phyloP scores from a whole-genome alignment of 2,113 vertebrate species.

The Murina feae region DNA sequence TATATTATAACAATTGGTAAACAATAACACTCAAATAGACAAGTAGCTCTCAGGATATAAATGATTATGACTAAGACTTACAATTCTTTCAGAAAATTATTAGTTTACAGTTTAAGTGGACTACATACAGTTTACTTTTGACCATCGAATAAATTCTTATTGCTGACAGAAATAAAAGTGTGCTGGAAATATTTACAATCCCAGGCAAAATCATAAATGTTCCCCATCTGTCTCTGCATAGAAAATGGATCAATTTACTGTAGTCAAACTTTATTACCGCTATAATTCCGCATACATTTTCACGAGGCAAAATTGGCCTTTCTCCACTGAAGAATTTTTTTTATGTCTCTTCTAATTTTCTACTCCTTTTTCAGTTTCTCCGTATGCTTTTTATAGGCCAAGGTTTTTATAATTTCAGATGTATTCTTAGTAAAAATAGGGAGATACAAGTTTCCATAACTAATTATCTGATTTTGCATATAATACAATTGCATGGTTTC shows the following conservation, averaged over 20 bases:
- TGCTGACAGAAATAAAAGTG: not conserved
- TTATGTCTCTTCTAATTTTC: not conserved
- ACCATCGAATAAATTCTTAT: not conserved
- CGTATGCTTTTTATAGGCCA: not conserved
- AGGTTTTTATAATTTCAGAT: not conserved
- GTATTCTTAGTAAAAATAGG: not conserved
- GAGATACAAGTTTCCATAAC: not conserved
- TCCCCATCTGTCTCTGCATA: not conserved
- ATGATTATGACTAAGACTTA: not conserved
- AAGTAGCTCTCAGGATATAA: not conserved
- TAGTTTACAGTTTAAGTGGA: not conserved
- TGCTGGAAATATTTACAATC: not conserved
- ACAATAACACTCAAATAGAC: not conserved
- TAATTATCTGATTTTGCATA: not conserved
- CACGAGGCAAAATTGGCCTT: not conserved
- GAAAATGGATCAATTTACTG: not conserved
- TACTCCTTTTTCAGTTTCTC: not conserved
- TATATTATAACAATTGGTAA: not conserved
- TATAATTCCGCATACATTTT: not conserved
- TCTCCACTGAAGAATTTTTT: not conserved
- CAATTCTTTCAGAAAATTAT: not conserved
- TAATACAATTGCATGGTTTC: not conserved
- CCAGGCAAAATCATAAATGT: not conserved
- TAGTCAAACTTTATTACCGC: not conserved
- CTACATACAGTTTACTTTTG: not conserved